Evolutionary conservation across 2,797 vertebrate genomes (phyloP).

Genomic region (Nannoperca australis): DNA sequence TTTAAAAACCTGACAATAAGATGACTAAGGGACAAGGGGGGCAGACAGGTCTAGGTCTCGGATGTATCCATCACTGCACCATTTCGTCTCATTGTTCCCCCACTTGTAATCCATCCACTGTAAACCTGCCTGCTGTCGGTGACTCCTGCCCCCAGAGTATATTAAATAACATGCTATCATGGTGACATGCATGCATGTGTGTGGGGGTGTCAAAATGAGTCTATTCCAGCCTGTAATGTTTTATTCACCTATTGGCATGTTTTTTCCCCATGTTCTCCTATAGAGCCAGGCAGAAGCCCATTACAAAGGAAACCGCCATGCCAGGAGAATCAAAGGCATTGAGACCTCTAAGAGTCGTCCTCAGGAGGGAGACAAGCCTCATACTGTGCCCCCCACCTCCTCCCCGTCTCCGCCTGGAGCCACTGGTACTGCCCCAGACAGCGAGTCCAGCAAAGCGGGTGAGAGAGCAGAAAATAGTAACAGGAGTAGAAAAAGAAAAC

Average conservation of each 20-base stretch:
- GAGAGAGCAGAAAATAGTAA: constrained; percentile 52
- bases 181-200: constrained; percentile 30
- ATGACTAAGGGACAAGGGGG: not conserved
- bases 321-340: constrained; percentile 94
- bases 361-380: constrained; percentile 88
- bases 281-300: constrained; percentile 96
- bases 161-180: constrained; percentile 61
- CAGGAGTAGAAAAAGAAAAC: constrained; percentile 12
- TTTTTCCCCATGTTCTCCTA: constrained; percentile 28
- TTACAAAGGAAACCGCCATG: constrained; percentile 96
- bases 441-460: constrained; percentile 83
- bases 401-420: constrained; percentile 82
- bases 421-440: constrained; percentile 62
- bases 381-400: constrained; percentile 72
- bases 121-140: constrained; percentile 49
- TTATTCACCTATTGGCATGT: constrained; percentile 44
- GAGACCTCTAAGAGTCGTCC: constrained; percentile 93
- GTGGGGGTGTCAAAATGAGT: constrained; percentile 30
- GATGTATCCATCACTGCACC: constrained; percentile 30
- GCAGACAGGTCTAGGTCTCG: not conserved
- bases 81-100: constrained; percentile 36
- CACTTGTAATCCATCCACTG: constrained; percentile 51
- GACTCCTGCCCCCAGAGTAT: constrained; percentile 47
- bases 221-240: constrained; percentile 36
- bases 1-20: constrained; percentile 13